Evolutionary conservation across 2,113 vertebrate species (phyloP).

Genomic region (Epinephelus cyanopodus): DNA sequence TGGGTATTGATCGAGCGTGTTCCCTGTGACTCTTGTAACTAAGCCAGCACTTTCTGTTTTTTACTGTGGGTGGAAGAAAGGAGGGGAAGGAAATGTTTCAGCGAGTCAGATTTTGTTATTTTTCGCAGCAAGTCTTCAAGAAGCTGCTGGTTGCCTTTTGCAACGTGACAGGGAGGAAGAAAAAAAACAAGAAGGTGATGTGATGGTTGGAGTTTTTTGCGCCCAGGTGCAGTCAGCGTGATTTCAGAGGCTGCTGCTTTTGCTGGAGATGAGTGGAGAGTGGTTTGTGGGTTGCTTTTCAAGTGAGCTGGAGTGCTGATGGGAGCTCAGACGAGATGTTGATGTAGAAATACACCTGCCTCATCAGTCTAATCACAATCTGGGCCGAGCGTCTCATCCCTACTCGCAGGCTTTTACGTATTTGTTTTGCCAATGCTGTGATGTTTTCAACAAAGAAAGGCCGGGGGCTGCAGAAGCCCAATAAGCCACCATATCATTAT

Average conservation of each 20-base stretch:
- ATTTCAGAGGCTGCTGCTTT: conserved; percentile 15
- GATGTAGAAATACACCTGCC: conserved; percentile 41
- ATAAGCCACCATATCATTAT: conserved; percentile 27
- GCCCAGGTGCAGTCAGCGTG: conserved; percentile 50
- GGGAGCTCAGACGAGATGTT: conserved; percentile 25
- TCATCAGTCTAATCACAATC: conserved; percentile 29
- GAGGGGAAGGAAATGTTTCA: conserved; percentile 32
- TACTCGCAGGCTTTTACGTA: not conserved
- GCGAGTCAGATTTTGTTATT: conserved; percentile 1
- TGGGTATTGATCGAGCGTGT: conserved; percentile 71
- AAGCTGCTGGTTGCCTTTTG: conserved; percentile 5
- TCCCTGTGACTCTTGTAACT: conserved; percentile 53
- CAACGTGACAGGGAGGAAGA: not conserved
- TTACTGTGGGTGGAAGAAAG: conserved; percentile 50
- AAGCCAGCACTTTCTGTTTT: conserved; percentile 56
- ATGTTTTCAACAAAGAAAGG: conserved; percentile 8
- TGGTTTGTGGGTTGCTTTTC: conserved; percentile 39
- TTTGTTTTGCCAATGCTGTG: not conserved
- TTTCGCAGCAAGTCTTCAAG: conserved; percentile 11
- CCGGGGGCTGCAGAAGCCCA: not conserved
- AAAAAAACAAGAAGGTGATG: not conserved
- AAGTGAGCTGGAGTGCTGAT: conserved; percentile 37
- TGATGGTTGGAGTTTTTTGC: conserved; percentile 24
- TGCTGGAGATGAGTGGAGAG: conserved; percentile 26
- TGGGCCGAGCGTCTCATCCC: not conserved